These are phyloP conservation scores for Atractosteus spatula DNA, from an alignment of 2,113 vertebrate genomes.

Conservation along the genomic window DNA sequence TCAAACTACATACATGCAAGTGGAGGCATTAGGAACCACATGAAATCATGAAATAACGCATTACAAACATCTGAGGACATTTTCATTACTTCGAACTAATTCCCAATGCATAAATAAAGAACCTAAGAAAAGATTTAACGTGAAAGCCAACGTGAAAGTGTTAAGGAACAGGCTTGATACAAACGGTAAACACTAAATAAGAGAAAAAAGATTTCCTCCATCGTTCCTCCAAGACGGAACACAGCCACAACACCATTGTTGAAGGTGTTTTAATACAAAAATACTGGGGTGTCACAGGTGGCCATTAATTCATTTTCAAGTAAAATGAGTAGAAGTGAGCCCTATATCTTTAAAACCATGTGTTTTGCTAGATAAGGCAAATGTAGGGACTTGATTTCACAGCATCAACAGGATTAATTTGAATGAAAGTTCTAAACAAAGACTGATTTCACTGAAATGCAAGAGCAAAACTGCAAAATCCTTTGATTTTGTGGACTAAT, in stretches of 20 bases:
- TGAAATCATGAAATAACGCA: too few species aligned
- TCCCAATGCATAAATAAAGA: too few species aligned
- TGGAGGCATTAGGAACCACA: too few species aligned
- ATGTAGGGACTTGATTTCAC: not conserved
- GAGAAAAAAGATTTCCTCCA: not conserved
- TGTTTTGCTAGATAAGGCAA: not conserved
- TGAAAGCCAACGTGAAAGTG: too few species aligned
- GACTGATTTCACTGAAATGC: not conserved
- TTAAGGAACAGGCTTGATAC: too few species aligned
- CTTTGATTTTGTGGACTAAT: not conserved
- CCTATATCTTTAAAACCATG: slow-evolving; percentile 5
- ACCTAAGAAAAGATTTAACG: too few species aligned
- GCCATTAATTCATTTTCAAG: not conserved
- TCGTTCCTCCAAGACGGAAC: not conserved
- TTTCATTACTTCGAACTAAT: too few species aligned
- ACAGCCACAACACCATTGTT: not conserved
- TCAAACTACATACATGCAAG: too few species aligned
- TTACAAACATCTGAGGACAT: too few species aligned
- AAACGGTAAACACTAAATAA: too few species aligned
- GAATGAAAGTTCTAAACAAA: slow-evolving; percentile 6
- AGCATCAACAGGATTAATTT: not conserved
- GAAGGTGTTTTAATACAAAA: not conserved
- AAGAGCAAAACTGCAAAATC: not conserved
- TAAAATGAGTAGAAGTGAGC: not conserved
- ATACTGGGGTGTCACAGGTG: not conserved